Base-by-base conservation (phyloP, 2,797 vertebrate species). In the Delichon dasypus region DNA sequence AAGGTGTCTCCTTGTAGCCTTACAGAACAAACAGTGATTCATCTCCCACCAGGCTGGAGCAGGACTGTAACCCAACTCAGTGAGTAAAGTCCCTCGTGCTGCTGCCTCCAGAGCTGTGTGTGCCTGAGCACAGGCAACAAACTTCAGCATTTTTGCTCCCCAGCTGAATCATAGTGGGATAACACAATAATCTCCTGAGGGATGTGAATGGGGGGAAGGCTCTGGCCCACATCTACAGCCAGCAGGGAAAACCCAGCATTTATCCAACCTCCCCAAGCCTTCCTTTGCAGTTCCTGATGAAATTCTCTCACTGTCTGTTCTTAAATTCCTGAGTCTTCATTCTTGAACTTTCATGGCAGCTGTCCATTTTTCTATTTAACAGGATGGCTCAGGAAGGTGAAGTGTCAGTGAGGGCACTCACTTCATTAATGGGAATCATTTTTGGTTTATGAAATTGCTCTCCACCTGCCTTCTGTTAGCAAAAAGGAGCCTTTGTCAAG, bases 1-100 rank as follows among this genome's bases (percentile, higher is more conserved):
- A 92, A 89, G 90, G 87, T 94, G 91, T 93, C 94, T 92, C 89
- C 83, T 86, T 79, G 55, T 47, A 64, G 79, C 6, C 76, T 66
- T 8, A 4, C 40, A 79, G 93, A 84, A 72, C 65, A 93, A 91
- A 72, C 20, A 81, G 51, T 81, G 89, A 96, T 8, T 91, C 85
- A 71, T 64, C 62, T 57, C 79, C 92, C 70, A 79, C 85, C 85
- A 86, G 79, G 72, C 73, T 13, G 1, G 19, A 29, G 91, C 47
- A 66, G 68, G 44, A 36, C 3, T 54, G 58, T 30, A 72, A 32
- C 72, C 38, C 34, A 23, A 36, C 73, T 67, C 60, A 0, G 73
- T 2, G 68, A 57, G 55, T 29, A 1, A 10, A 77, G 73, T 16
- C 44, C 55, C 54, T 90, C 17, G 3, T 21, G n/a, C 73, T 81